A percentile compares a stretch with the other conserved stretches of the same genome.
Conservation (phyloP, 1,140 invertebrate genomes). For the Bombus pascuorum region DNA sequence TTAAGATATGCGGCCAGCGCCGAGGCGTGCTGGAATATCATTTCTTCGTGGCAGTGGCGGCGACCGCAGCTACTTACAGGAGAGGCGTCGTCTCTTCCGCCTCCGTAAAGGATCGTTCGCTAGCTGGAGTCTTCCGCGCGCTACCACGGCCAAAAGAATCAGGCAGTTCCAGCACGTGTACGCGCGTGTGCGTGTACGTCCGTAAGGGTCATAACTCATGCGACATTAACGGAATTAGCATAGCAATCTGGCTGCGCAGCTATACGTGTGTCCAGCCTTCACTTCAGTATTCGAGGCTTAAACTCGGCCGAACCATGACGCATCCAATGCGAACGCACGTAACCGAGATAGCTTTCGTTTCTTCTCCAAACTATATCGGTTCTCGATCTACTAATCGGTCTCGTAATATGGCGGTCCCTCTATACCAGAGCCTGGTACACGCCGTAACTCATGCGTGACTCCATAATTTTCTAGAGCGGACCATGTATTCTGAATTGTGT, state of each 20-base stretch:
- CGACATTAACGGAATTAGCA: constrained; percentile 77
- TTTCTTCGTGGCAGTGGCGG: constrained; percentile 48
- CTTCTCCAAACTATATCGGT: constrained; percentile 61
- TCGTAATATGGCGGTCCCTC: constrained; percentile 8
- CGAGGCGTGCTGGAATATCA: constrained; percentile 65
- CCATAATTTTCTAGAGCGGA: constrained; percentile 31
- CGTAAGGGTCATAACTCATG: constrained; percentile 71
- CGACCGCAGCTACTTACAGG: constrained; percentile 52
- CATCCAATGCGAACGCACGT: constrained; percentile 3
- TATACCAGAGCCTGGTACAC: background rate
- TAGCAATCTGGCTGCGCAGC: constrained; percentile 67
- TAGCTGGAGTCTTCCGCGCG: background rate
- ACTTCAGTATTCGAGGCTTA: constrained; percentile 27
- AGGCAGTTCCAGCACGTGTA: constrained; percentile 8
- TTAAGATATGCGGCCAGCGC: constrained; percentile 68
- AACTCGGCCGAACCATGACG: constrained; percentile 41
- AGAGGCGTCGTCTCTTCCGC: constrained; percentile 64
- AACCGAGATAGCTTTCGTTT: constrained; percentile 61
- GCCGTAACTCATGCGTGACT: constrained; percentile 44
- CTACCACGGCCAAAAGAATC: constrained; percentile 54
- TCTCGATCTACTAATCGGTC: constrained; percentile 36
- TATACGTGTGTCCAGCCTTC: constrained; percentile 30
- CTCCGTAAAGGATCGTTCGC: constrained; percentile 62
- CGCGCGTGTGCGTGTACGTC: constrained; percentile 8
- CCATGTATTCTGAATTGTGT: constrained; percentile 33